Percentiles rank a stretch among this genome's conserved stretches.
phyloP scores from a whole-genome alignment of 2,113 vertebrate genomes.

The Corythornis cristatus region DNA sequence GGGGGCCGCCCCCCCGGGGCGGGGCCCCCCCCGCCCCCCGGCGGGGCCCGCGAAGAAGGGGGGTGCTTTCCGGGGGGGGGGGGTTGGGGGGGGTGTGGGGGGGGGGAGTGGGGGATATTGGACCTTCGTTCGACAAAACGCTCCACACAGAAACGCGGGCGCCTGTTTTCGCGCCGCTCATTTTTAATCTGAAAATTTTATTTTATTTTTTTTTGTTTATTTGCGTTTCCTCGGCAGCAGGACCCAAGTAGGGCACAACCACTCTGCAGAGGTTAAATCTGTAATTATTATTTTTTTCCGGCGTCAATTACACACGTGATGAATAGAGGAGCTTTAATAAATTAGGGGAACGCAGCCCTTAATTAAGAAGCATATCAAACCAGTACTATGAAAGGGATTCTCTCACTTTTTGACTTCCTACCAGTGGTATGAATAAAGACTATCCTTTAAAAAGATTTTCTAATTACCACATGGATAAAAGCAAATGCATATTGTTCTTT shows the following conservation, averaged over 20 bases:
- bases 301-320: conserved; percentile 46
- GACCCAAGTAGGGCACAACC: not conserved
- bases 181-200: not conserved
- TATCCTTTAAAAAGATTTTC: conserved; percentile 9
- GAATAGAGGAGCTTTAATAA: conserved; percentile 60
- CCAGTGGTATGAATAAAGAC: conserved; percentile 40
- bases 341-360: conserved; percentile 41
- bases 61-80: not conserved
- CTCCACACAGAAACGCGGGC: not conserved
- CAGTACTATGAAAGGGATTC: conserved; percentile 10
- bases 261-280: not conserved
- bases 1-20: no score
- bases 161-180: not conserved
- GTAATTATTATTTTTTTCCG: conserved; percentile 9
- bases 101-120: not conserved
- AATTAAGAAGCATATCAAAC: conserved; percentile 48
- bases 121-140: not conserved
- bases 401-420: conserved; percentile 44
- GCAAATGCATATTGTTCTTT: conserved; percentile 24
- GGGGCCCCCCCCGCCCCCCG: no score
- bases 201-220: not conserved
- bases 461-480: conserved; percentile 52
- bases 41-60: no score
- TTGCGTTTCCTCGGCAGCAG: not conserved
- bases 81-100: no score